Base-by-base conservation (phyloP, 2,888 invertebrate species). In the Acanthacorydalis orientalis region DNA sequence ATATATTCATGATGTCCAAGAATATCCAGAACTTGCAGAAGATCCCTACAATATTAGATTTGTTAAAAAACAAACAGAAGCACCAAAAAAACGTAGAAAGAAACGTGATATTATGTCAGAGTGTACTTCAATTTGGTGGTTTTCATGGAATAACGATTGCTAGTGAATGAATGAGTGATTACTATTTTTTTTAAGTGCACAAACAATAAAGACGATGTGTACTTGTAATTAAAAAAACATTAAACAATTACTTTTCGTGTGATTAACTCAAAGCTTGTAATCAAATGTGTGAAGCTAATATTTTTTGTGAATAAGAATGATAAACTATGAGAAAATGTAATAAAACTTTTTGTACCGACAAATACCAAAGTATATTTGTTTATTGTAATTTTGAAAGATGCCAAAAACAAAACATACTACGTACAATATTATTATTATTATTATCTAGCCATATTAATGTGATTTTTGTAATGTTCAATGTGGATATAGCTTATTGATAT, bases 31-130 rank as follows among this genome's bases (percentile, higher is more conserved):
- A 64, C 73, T 95, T 46, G 89, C 93, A 47, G 95, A 95, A 68
- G 95, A 95, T 70, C 93, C 92, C 7, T 90, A 88, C 70, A 95
- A 95, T 69, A 80, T 96, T 52, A 79, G 85, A 60, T 90, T 92
- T 63, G 76, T 84, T 39, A 89, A 88, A 68, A 85, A 84, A 66
- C 78, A 83, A 57, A 72, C 74, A 32, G 80, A 81, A 53, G 74
- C 79, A 55, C 74, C 79, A 51, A 80, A 82, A 62, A 77, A 81
- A 51, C 72, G 83, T 51, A 75, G 84, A 57, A 80, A 80, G 77
- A 74, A 79, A 65, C 74, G 72, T 46, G 59, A 59, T 48, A 61
- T 60, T 39, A 59, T 57, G 34, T 48, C 48, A 42, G 53, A 53
- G 31, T 58, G 59, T 50, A 60, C 60, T 40, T 62, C 62, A 51